Evolutionary conservation across 2,888 invertebrate species (phyloP).

Genomic region (Steinernema scapterisci): DNA sequence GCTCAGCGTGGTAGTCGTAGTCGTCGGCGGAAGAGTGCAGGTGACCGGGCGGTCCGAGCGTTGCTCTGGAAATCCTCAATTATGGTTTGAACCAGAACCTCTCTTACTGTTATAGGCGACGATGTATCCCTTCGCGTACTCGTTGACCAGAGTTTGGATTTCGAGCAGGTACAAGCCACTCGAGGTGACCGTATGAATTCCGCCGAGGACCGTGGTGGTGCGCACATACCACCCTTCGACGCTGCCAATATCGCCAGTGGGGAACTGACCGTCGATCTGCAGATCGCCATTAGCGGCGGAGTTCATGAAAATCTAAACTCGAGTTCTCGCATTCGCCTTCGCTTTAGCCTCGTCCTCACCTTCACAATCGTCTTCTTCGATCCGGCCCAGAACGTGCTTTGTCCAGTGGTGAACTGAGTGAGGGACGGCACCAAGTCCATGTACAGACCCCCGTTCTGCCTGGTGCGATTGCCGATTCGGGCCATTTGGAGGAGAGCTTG

Average conservation of each 20-base stretch:
- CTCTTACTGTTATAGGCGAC: conserved; percentile 8
- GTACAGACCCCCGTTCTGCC: neutral
- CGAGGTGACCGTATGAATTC: neutral
- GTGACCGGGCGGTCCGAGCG: neutral
- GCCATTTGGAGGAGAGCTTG: conserved; percentile 8
- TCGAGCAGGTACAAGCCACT: neutral
- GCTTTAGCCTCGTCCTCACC: neutral
- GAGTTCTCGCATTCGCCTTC: neutral
- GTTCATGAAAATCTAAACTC: neutral
- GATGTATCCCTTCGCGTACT: neutral
- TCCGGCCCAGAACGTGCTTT: neutral
- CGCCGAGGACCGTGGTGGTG: neutral
- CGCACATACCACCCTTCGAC: neutral
- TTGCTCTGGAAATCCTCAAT: neutral
- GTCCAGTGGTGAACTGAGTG: neutral
- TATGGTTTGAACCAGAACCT: neutral
- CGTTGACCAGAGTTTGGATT: neutral
- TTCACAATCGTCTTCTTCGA: neutral
- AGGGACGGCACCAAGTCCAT: neutral
- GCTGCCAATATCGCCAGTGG: neutral
- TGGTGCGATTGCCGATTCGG: neutral
- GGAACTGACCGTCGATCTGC: neutral
- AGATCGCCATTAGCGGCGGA: neutral
- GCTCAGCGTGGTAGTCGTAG: neutral
- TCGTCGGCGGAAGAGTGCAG: neutral